Evolutionary conservation across 2,888 invertebrate genomes (phyloP), one percentile per base, ranked within the genome.

Genomic region (Tortricodes alternella): DNA sequence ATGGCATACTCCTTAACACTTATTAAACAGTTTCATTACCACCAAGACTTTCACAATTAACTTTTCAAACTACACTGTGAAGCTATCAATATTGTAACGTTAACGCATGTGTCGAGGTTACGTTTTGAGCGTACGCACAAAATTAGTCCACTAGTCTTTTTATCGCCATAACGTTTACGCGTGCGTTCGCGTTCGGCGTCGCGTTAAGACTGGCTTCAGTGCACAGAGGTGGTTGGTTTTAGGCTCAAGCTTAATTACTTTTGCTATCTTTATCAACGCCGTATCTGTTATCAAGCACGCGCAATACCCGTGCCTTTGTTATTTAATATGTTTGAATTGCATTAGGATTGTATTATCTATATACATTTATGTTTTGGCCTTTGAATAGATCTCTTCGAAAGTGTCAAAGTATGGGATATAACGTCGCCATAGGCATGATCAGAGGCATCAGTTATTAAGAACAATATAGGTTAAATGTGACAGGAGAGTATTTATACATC

Each of bases 1-100:
- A 79, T 60, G 85, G 85, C 85, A 85, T 85, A 34, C 60, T 51
- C 62, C 67, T 57, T 49, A 46, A 53, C 66, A 61, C 53, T 38
- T 27, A n/a, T n/a, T n/a, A 50, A 58, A 53, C 43, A 13, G 11
- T 51, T 21, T 34, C 51, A 44, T 32, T 51, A 57, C 50, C 63
- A 62, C 38, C 24, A 3, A 63, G 39, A 43, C 38, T 19, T 46
- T 2, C 9, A 3, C 24, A 27, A 1, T 5, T 6, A 18, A 38
- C 8, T 15, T 15, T 15, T 35, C 9, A 1, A 35, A 35, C 6
- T 5, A 11, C 18, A 21, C 2, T 2, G 5, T 6, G 19, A 38
- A 6, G n/a, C 5, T 18, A 18, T 11, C 19, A 13, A 5, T 2
- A 23, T 1, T 4, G 2, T n/a, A 13, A 23, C 13, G 3, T 11